Percentiles rank a stretch among this genome's conserved stretches.
phyloP scores from a whole-genome alignment of 2,797 vertebrate species.

The Anableps anableps region DNA sequence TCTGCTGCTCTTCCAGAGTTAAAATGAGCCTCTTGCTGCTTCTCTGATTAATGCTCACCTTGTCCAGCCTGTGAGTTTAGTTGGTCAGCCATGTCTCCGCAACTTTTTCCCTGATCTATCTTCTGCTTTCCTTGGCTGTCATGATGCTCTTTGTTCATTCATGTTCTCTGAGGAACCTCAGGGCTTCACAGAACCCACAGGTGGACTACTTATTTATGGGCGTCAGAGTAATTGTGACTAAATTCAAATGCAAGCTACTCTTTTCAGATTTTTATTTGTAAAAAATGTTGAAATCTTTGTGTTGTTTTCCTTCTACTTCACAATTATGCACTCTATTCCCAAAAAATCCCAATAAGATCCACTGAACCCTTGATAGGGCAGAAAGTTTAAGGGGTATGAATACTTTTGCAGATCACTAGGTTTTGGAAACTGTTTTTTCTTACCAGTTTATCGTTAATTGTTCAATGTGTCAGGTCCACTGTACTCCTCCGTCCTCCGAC shows the following conservation, averaged over 20 bases:
- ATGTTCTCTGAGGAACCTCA: background rate
- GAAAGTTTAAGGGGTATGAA: background rate
- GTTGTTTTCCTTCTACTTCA: background rate
- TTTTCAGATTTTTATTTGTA: too few species aligned
- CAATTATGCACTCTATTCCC: background rate
- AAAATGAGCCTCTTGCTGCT: too few species aligned
- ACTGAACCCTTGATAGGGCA: background rate
- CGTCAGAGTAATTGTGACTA: too few species aligned
- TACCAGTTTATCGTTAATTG: background rate
- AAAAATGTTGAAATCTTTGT: too few species aligned
- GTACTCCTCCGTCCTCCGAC: slow-evolving; percentile 16
- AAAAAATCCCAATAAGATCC: background rate
- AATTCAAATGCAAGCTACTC: too few species aligned
- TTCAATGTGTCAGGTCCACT: background rate
- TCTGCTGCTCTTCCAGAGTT: too few species aligned
- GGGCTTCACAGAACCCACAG: background rate
- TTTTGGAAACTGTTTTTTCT: background rate
- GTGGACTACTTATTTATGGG: background rate
- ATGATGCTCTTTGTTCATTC: background rate
- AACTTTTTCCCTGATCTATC: background rate
- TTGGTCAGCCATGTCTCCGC: too few species aligned
- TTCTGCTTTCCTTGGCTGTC: background rate
- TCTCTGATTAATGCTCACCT: too few species aligned
- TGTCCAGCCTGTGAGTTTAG: too few species aligned
- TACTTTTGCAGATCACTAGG: background rate